Conservation (phyloP, 2,888 invertebrate genomes). For the Liodrosophila aerea region DNA sequence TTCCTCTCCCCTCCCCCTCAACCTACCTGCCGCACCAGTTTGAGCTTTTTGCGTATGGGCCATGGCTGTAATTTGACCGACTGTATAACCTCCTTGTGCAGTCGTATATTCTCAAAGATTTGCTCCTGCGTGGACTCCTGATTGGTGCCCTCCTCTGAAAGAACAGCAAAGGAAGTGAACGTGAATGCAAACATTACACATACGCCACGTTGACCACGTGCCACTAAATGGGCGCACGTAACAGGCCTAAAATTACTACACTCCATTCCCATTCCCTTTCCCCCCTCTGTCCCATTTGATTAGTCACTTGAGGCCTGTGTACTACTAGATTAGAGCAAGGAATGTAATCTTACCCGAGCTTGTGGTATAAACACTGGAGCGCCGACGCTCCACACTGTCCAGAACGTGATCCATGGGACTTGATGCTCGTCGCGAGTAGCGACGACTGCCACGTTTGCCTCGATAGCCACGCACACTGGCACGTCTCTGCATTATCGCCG, state of each 20-base stretch:
- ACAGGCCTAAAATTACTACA: slow-evolving; percentile 54
- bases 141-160: slow-evolving; percentile 87
- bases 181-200: slow-evolving; percentile 80
- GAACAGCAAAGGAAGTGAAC: slow-evolving; percentile 62
- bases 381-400: slow-evolving; percentile 83
- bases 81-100: slow-evolving; percentile 95
- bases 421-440: slow-evolving; percentile 85
- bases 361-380: slow-evolving; percentile 91
- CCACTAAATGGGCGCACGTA: slow-evolving; percentile 61
- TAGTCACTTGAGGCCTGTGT: slow-evolving; percentile 60
- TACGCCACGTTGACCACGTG: slow-evolving; percentile 53
- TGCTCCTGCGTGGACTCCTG: slow-evolving; percentile 90
- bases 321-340: slow-evolving; percentile 42
- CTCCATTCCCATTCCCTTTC: not conserved
- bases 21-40: slow-evolving; percentile 88
- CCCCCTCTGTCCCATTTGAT: slow-evolving; percentile 43
- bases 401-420: slow-evolving; percentile 83
- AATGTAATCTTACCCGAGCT: slow-evolving; percentile 92
- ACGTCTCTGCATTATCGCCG: slow-evolving; percentile 91
- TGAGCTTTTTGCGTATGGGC: slow-evolving; percentile 91
- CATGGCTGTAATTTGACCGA: slow-evolving; percentile 93
- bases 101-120: slow-evolving; percentile 93
- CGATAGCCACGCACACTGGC: slow-evolving; percentile 89
- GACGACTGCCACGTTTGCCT: slow-evolving; percentile 82
- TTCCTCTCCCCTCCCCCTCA: not conserved